Base-by-base conservation (phyloP, 2,113 vertebrate genomes). In the Columbina picui region DNA sequence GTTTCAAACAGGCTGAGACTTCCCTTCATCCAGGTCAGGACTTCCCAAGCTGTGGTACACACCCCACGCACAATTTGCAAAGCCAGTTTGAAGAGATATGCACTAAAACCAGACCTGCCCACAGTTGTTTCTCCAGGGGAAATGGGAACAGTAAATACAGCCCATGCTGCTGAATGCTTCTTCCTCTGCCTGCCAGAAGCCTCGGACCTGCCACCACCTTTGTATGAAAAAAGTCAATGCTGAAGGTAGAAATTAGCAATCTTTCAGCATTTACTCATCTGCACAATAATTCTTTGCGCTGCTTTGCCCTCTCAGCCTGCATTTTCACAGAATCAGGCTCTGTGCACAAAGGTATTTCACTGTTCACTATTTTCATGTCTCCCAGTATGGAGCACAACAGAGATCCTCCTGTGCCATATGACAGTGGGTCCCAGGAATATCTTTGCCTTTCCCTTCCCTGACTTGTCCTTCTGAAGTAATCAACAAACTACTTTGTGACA, bases 91-190 rank as follows among this genome's bases (percentile, higher is more conserved):
- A 89, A 84, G 56, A 47, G 84, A 49, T 61, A 75, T 0, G 23
- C 1, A 2, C 34, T 67, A 81, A 83, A 93, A 32, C 13, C 89
- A 81, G 86, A 43, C 34, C 29, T 12, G 0, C 76, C 64, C 57
- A 47, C 64, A 15, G 64, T 7, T 84, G 41, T 63, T 96, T 70
- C 47, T 70, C 71, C 67, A 50, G 22, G 93, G 68, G 86, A 95
- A 96, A 92, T 1, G 16, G n/a, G 47, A 80, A 70, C 55, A 86
- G 84, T 60, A 94, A 90, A 90, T 14, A 90, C 34, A 92, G 89
- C 56, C 73, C 86, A 29, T 57, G 84, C 64, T 87, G 76, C 86
- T 67, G 55, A 90, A 32, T 9, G 26, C 68, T 59, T 63, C 86
- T 93, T 90, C 86, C 81, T 90, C 55, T 39, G 83, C 65, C 83